Percentiles rank a stretch among this genome's conserved stretches.
Evolutionary conservation across 2,113 vertebrate species (phyloP).

Genomic region (Lycaon pictus): DNA sequence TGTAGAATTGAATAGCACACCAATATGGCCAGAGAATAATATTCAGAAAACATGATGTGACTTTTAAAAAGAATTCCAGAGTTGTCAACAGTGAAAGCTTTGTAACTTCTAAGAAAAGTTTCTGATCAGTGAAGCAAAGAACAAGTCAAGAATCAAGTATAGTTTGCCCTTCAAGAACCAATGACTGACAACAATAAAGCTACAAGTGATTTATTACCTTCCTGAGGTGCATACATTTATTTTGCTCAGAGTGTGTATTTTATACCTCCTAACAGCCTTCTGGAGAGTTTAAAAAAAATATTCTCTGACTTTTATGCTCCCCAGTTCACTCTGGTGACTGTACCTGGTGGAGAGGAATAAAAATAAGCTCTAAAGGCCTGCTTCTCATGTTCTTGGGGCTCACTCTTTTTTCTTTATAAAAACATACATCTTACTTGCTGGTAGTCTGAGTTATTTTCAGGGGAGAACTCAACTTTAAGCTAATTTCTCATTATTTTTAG

Average conservation of each 20-base stretch:
- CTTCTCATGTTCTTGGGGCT: neutral
- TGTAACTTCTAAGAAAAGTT: constrained; percentile 69
- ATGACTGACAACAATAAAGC: constrained; percentile 69
- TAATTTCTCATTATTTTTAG: neutral
- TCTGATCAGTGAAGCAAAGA: constrained; percentile 56
- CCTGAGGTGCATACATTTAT: constrained; percentile 60
- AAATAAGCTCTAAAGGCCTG: neutral
- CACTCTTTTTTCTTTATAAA: neutral
- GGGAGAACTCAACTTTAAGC: neutral
- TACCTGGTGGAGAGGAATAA: constrained; percentile 14
- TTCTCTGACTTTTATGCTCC: constrained; percentile 60
- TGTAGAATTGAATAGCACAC: neutral
- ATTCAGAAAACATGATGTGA: neutral
- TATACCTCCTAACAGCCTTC: constrained; percentile 65
- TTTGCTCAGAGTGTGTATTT: constrained; percentile 74
- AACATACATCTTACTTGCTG: neutral
- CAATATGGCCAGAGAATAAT: neutral
- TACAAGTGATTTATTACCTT: constrained; percentile 66
- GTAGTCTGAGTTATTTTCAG: neutral
- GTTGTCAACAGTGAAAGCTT: constrained; percentile 41
- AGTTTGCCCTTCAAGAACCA: constrained; percentile 71
- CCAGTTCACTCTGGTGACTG: constrained; percentile 54
- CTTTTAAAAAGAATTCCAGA: neutral
- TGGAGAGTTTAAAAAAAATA: constrained; percentile 67
- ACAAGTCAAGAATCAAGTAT: constrained; percentile 67